phyloP scores from a whole-genome alignment of 92 coral and sea anemone genomes.

The Meandrina meandrites region DNA sequence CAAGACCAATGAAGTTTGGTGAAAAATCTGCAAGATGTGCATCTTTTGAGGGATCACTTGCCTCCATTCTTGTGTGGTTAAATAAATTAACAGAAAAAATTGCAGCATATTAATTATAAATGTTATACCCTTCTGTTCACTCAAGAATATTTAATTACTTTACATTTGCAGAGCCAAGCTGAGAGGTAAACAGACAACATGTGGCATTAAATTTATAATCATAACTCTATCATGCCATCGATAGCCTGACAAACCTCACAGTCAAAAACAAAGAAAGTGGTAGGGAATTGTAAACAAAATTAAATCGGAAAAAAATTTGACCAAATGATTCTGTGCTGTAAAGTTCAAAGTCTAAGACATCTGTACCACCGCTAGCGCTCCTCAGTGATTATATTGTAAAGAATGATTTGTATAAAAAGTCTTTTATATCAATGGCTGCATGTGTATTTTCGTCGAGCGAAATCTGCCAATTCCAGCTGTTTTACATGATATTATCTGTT shows the following conservation, averaged over 20 bases:
- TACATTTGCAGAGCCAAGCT: too few relatives aligned
- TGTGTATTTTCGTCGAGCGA: not conserved
- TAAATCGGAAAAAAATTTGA: too few relatives aligned
- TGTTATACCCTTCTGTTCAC: not conserved
- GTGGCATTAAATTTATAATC: not conserved
- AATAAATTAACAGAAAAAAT: not conserved
- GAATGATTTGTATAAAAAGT: too few relatives aligned
- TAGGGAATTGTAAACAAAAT: not conserved
- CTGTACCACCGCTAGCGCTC: too few relatives aligned
- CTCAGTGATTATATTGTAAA: too few relatives aligned
- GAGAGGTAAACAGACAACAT: not conserved
- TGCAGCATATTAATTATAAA: slow-evolving; percentile 7
- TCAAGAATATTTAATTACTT: slow-evolving; percentile 7
- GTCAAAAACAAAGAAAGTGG: too few relatives aligned
- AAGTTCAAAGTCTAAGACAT: not conserved
- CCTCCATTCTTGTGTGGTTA: too few relatives aligned
- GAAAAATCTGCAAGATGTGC: too few relatives aligned
- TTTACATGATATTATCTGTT: not conserved
- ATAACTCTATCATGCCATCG: not conserved
- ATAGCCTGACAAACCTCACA: not conserved
- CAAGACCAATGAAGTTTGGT: too few relatives aligned
- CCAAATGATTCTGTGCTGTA: too few relatives aligned
- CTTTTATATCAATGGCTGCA: too few relatives aligned
- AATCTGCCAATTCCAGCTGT: not conserved
- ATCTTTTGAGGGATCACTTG: too few relatives aligned